Evolutionary conservation across 2,888 invertebrate genomes (phyloP), one percentile per base, ranked within the genome.

Genomic region (Andrena minutula): DNA sequence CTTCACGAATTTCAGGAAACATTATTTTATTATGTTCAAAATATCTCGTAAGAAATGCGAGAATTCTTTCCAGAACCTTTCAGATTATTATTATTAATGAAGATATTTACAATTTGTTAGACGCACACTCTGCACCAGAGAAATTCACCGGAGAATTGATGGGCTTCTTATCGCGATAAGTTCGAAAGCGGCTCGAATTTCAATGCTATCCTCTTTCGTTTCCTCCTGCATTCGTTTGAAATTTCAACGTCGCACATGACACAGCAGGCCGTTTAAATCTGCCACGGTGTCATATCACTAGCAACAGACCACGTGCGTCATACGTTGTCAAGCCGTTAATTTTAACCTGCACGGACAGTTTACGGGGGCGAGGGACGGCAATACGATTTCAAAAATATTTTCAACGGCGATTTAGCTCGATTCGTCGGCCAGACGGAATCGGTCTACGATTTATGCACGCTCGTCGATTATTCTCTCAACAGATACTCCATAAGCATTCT

Each of bases 301-400:
- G 35, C 60, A 77, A 72, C 76, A n/a, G 32, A 12, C 47, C 28
- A 41, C n/a, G 32, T 74, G 74, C 77, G 77, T 77, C 77, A 77
- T 58, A 20, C 60, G 65, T 74, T 74, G 74, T 77, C 77, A 53
- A 74, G 61, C 26, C 2, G 74, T 74, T 77, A 74, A 66, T 74
- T 77, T 77, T 77, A 74, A 77, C 66, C 74, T 74, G 53, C 61
- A 66, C 61, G 74, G 26, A 61, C 61, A 20, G 74, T 74, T 77
- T 66, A 61, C 51, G 49, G 60, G 32, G 16, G 41, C 41, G 41
- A 16, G 35, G 61, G 66, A 16, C 60, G 74, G 74, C 53, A 74
- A 66, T 74, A 16, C 41, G 60, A 74, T 74, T 77, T 77, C 66
- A 74, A 74, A 77, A 74, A 77, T 77, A 77, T 74, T 74, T 60